Evolutionary conservation across 2,113 vertebrate species (phyloP).

Genomic region (Hypanus sabinus): DNA sequence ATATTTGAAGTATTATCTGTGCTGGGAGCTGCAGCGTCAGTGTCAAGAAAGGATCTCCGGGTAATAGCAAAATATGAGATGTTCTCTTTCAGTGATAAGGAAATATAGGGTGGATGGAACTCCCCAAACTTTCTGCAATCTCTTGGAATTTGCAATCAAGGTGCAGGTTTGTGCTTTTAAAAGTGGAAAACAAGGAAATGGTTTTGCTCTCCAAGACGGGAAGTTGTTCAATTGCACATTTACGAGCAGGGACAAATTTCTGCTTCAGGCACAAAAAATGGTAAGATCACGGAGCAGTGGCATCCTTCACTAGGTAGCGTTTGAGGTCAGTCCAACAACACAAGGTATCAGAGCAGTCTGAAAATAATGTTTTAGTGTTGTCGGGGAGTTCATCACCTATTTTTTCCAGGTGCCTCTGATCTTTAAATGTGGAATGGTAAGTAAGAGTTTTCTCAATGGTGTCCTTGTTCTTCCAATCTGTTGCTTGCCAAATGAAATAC

Average conservation of each 20-base stretch:
- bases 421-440: background rate
- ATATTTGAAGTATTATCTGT: background rate
- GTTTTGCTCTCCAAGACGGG: too few species aligned
- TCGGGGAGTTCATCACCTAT: background rate
- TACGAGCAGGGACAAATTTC: too few species aligned
- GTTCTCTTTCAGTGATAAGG: background rate
- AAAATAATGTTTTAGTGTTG: background rate
- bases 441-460: background rate
- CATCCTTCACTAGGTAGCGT: background rate
- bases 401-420: background rate
- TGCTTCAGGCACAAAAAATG: background rate
- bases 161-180: too few species aligned
- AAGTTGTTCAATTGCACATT: too few species aligned
- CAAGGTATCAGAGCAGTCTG: background rate
- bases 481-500: conserved; percentile 18
- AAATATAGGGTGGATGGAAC: background rate
- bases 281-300: background rate
- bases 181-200: too few species aligned
- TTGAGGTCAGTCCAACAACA: background rate
- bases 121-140: background rate
- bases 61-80: background rate
- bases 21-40: background rate
- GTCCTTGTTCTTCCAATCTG: background rate
- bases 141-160: background rate
- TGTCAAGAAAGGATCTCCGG: background rate